Evolutionary conservation across 2,888 invertebrate species (phyloP).

Genomic region (Phanerotoma sp.): DNA sequence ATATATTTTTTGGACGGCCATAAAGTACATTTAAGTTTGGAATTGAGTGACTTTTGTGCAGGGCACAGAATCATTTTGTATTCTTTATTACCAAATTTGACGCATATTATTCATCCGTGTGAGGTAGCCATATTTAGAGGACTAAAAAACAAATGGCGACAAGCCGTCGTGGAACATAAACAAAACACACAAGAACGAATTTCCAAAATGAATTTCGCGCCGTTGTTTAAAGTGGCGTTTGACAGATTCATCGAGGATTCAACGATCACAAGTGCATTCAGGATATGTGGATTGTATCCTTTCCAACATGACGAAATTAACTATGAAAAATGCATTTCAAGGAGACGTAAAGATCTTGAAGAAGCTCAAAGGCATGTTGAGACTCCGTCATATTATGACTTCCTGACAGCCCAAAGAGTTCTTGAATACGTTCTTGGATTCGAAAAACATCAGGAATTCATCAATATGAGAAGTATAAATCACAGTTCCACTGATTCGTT

Average conservation of each 20-base stretch:
- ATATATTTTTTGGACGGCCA: constrained; percentile 39
- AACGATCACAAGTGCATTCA: constrained; percentile 19
- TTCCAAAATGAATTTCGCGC: constrained; percentile 20
- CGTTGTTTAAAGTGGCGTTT: constrained; percentile 23
- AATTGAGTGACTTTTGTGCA: constrained; percentile 33
- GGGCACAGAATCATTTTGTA: constrained; percentile 38
- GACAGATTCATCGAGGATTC: constrained; percentile 5
- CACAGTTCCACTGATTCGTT: too few species aligned
- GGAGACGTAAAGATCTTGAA: not conserved
- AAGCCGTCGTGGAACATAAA: constrained; percentile 24
- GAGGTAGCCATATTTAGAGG: constrained; percentile 37
- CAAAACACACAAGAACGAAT: constrained; percentile 19
- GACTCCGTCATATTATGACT: too few species aligned
- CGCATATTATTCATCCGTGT: constrained; percentile 38
- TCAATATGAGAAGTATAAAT: too few species aligned
- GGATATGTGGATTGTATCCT: constrained; percentile 21
- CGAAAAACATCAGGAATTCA: too few species aligned
- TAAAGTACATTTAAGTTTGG: constrained; percentile 27
- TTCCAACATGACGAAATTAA: constrained; percentile 12
- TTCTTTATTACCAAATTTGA: constrained; percentile 35
- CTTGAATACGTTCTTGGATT: too few species aligned
- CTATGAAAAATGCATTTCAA: not conserved
- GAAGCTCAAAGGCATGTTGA: too few species aligned
- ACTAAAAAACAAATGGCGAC: constrained; percentile 34
- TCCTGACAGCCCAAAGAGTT: too few species aligned